Conservation (phyloP, 2,113 vertebrate genomes). For the Verasper variegatus region DNA sequence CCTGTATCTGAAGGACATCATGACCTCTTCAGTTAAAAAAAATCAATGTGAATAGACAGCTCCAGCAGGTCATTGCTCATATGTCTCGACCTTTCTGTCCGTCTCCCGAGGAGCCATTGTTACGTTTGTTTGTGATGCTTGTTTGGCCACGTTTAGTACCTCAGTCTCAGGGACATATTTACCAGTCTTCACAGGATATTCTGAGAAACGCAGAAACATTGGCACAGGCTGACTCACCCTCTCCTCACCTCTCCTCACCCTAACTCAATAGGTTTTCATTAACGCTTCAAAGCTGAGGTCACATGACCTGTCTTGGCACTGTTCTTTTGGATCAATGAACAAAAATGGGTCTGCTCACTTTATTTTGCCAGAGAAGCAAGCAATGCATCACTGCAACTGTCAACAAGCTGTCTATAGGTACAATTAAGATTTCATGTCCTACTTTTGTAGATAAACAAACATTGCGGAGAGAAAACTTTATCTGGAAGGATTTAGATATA, state of each 20-base stretch:
- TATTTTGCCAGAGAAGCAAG: constrained; percentile 9
- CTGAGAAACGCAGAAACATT: constrained; percentile 37
- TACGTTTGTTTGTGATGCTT: constrained; percentile 19
- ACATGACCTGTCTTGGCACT: constrained; percentile 28
- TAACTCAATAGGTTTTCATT: constrained; percentile 57
- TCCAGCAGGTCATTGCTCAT: constrained; percentile 28
- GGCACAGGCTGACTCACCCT: constrained; percentile 8
- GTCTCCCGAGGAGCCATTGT: constrained; percentile 8
- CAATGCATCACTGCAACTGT: background rate
- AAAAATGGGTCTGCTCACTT: constrained; percentile 14
- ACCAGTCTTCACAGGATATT: constrained; percentile 43
- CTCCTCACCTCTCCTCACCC: constrained; percentile 25
- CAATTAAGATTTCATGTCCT: background rate
- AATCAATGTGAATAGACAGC: constrained; percentile 47
- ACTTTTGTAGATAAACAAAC: background rate
- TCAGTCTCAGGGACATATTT: constrained; percentile 14
- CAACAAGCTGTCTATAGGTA: background rate
- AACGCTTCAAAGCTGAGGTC: constrained; percentile 40
- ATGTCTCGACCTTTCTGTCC: constrained; percentile 28
- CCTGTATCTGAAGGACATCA: constrained; percentile 41
- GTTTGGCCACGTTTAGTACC: constrained; percentile 2
- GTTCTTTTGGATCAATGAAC: constrained; percentile 34
- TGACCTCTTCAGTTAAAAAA: constrained; percentile 37
- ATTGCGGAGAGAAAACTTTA: no score
- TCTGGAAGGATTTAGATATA: no score